These are phyloP conservation scores for Lethrus apterus DNA, from an alignment of 1,140 invertebrate species.

Conservation along the genomic window DNA sequence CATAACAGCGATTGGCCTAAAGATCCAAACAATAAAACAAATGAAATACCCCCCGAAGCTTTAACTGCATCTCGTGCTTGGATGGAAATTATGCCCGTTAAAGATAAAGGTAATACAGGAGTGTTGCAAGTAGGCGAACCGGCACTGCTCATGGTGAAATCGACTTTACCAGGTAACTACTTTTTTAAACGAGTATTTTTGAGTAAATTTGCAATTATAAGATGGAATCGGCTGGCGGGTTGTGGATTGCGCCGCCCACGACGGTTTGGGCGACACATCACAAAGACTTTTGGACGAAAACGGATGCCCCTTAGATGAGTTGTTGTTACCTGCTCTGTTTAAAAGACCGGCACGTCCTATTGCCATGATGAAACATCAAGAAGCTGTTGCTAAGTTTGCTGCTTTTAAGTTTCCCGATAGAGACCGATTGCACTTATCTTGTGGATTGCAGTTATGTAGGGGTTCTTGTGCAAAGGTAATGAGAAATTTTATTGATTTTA, in stretches of 20 bases:
- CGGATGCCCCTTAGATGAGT: conserved; percentile 63
- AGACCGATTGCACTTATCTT: conserved; percentile 61
- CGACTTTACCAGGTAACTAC: conserved; percentile 53
- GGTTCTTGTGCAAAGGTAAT: conserved; percentile 54
- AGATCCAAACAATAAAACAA: too few species aligned
- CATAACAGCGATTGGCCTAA: too few species aligned
- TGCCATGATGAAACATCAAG: conserved; percentile 49
- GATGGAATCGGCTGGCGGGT: conserved; percentile 62
- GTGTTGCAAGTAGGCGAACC: conserved; percentile 63
- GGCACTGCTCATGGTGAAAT: conserved; percentile 58
- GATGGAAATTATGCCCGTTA: conserved; percentile 58
- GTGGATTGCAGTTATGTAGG: conserved; percentile 59
- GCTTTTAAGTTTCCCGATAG: conserved; percentile 75
- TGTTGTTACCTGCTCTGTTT: conserved; percentile 48
- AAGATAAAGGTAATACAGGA: conserved; percentile 40
- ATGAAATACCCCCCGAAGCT: conserved; percentile 25
- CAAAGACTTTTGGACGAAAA: conserved; percentile 61
- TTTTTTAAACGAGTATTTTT: too few species aligned
- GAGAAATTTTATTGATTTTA: neutral
- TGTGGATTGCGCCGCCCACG: conserved; percentile 65
- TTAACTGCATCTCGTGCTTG: conserved; percentile 52
- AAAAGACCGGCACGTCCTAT: conserved; percentile 33
- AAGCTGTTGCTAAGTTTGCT: conserved; percentile 57
- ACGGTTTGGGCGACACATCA: conserved; percentile 61
- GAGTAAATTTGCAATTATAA: conserved; percentile 29